Evolutionary conservation across 2,888 invertebrate species (phyloP), one percentile per base, ranked within the genome.

Genomic region (Athalia cordata): DNA sequence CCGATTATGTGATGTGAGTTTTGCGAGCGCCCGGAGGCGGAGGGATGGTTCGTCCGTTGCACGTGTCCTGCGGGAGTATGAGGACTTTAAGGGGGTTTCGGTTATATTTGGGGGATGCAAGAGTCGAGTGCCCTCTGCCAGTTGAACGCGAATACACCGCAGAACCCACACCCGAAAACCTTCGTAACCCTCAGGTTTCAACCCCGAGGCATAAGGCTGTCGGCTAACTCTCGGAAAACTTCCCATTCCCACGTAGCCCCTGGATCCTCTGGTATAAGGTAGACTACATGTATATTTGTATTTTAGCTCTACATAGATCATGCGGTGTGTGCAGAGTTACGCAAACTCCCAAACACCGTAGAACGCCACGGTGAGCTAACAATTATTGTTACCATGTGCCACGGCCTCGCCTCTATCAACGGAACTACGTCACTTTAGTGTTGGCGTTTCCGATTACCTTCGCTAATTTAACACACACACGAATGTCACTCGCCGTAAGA

Each of bases 391-490:
- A n/a, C n/a, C 55, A 9, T 55, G 55, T 55, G n/a, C 55, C 55
- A 29, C 29, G 29, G 29, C 29, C 29, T 29, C 29, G 29, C 29
- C 29, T 29, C 0, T 29, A 29, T 29, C 29, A 29, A 29, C 29
- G 29, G 29, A 29, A 29, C 29, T 8, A 57, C 15, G n/a, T 55
- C 55, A 55, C 78, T 61, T 80, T 78, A 77, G 78, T 80, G 82
- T 79, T 79, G 67, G 50, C 68, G 81, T 82, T 81, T 84, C 81
- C 79, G 81, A 84, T 84, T 84, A 83, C 84, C 5, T 59, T 8
- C 59, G 29, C 65, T 29, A 65, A 50, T 45, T 11, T 13, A n/a
- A 5, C 43, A 3, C 5, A 15, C 9, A 43, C 13, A 29, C 29
- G 29, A 0, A 29, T 29, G 29, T 29, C 29, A 29, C 29, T 29